Conservation (phyloP, 2,797 vertebrate species). For the Staurois parvus region DNA sequence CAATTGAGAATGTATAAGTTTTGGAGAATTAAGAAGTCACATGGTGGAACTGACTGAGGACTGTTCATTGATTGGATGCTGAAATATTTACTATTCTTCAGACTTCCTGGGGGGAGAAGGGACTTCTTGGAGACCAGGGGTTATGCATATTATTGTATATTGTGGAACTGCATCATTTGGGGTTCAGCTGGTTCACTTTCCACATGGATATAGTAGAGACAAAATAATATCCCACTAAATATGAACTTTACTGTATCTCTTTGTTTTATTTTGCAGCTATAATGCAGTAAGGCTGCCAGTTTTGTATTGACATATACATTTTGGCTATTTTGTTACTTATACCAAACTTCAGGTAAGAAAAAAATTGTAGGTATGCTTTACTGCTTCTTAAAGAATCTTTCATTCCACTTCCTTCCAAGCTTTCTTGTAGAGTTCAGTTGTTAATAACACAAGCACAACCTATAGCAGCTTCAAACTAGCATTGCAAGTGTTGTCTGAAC, state of each 20-base stretch:
- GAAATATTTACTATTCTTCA: no score
- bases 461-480: conserved; percentile 50
- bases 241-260: neutral
- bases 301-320: neutral
- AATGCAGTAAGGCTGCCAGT: neutral
- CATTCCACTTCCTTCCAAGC: conserved; percentile 10
- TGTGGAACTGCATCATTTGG: no score
- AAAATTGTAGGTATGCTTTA: conserved; percentile 14
- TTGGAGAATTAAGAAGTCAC: no score
- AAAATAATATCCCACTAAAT: neutral
- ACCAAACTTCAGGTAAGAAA: conserved; percentile 1
- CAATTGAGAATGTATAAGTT: no score
- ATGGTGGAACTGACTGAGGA: no score
- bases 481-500: conserved; percentile 48
- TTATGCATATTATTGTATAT: no score
- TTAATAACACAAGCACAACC: conserved; percentile 49
- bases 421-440: conserved; percentile 43
- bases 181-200: no score
- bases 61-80: no score
- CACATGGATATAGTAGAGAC: neutral
- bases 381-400: conserved; percentile 25
- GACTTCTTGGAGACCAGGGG: no score
- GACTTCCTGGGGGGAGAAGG: no score
- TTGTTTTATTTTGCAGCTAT: neutral
- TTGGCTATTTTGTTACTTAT: conserved; percentile 21